A percentile compares a stretch with the other conserved stretches of the same genome.
phyloP scores from a whole-genome alignment of 2,113 vertebrate genomes.

The Colaptes auratus region DNA sequence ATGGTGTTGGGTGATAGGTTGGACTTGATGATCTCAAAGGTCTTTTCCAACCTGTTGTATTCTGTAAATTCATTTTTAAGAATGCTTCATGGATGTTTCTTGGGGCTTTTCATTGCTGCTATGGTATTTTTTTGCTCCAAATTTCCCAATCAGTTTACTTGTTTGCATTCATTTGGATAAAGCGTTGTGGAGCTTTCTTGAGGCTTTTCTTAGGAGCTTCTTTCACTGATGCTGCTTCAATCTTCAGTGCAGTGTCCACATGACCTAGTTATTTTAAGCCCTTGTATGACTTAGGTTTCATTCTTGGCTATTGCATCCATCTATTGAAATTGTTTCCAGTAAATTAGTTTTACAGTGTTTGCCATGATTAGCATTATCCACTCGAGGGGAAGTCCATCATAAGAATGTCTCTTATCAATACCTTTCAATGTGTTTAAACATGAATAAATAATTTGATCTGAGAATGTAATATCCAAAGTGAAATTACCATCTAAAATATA shows the following conservation, averaged over 20 bases:
- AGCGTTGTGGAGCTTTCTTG: neutral
- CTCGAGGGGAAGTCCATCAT: conserved; percentile 20
- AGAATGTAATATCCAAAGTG: neutral
- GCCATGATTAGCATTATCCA: conserved; percentile 20
- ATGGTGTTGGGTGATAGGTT: too few relatives aligned
- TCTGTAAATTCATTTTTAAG: too few relatives aligned
- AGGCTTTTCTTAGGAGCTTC: conserved; percentile 32
- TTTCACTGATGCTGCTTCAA: conserved; percentile 12
- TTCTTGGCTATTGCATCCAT: conserved; percentile 65
- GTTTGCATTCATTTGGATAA: neutral
- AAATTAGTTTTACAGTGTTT: conserved; percentile 48
- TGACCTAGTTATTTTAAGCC: conserved; percentile 74
- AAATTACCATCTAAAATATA: neutral
- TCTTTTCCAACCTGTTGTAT: too few relatives aligned
- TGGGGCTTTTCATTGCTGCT: neutral
- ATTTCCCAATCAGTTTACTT: neutral
- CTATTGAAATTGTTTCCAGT: conserved; percentile 52
- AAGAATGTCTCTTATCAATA: conserved; percentile 24
- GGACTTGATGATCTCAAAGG: too few relatives aligned
- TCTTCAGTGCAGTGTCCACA: conserved; percentile 32
- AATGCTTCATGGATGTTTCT: too few relatives aligned
- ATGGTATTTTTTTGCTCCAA: neutral
- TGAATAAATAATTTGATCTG: neutral
- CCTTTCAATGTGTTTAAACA: conserved; percentile 7
- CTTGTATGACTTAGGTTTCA: conserved; percentile 47